Evolutionary conservation across 2,113 vertebrate species (phyloP).

Genomic region (Onychorhynchus coronatus): DNA sequence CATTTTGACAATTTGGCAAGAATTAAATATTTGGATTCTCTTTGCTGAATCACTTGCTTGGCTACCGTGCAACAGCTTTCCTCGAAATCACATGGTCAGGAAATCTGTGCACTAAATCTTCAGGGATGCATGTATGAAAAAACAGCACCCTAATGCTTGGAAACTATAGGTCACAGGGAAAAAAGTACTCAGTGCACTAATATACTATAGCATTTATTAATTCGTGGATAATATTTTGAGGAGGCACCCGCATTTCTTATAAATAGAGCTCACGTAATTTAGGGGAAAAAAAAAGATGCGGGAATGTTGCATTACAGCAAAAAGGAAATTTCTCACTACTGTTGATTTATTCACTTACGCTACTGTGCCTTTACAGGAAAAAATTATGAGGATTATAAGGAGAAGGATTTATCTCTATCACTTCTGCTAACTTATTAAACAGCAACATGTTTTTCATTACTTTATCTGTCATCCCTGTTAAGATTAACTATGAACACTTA

Average conservation of each 20-base stretch:
- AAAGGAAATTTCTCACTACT: neutral
- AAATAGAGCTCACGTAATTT: neutral
- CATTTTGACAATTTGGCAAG: neutral
- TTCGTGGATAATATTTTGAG: neutral
- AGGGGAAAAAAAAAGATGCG: neutral
- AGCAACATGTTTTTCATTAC: neutral
- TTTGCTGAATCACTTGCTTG: slow-evolving; percentile 36
- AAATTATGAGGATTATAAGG: neutral
- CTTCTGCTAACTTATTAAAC: neutral
- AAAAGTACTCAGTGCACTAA: neutral
- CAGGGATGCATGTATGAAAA: neutral
- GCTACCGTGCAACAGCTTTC: neutral
- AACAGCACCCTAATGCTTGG: neutral
- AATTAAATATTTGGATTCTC: neutral
- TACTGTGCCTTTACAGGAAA: neutral
- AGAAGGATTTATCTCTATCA: neutral
- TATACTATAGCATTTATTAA: neutral
- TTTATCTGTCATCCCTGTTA: neutral
- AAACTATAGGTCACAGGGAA: neutral
- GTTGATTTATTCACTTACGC: neutral
- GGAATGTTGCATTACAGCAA: neutral
- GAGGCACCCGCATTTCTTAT: neutral
- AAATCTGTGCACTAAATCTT: neutral
- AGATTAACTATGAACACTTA: neutral
- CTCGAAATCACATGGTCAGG: neutral